Conservation (phyloP, 2,113 vertebrate genomes). For the Etia nguti region DNA sequence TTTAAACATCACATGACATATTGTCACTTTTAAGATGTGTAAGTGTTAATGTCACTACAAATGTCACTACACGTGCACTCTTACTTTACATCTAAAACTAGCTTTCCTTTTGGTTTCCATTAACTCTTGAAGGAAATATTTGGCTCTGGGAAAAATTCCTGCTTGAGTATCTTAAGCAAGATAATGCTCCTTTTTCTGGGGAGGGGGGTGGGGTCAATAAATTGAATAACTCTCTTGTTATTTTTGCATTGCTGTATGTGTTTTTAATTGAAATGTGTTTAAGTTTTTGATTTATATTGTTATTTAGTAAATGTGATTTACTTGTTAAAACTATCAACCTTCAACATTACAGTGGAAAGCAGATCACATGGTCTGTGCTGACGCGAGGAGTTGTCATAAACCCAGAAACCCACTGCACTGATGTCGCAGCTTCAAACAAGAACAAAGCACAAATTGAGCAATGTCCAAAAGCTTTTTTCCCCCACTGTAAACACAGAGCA, state of each 20-base stretch:
- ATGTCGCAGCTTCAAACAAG: neutral
- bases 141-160: neutral
- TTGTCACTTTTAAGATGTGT: neutral
- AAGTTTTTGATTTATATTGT: too few relatives aligned
- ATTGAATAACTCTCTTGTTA: too few relatives aligned
- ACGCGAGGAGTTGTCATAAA: neutral
- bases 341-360: neutral
- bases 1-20: neutral
- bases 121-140: neutral
- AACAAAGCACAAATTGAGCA: neutral
- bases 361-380: neutral
- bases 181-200: too few relatives aligned
- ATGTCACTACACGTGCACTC: neutral
- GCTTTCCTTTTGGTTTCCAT: neutral
- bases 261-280: neutral
- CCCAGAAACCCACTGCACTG: neutral
- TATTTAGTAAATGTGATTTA: neutral
- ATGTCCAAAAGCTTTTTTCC: neutral
- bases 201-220: too few relatives aligned
- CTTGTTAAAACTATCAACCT: neutral
- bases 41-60: neutral
- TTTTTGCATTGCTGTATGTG: neutral
- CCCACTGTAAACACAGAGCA: neutral
- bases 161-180: neutral
- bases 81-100: neutral